Evolutionary conservation across 1,140 invertebrate genomes (phyloP).

Genomic region (Rhyacophila brunnea): DNA sequence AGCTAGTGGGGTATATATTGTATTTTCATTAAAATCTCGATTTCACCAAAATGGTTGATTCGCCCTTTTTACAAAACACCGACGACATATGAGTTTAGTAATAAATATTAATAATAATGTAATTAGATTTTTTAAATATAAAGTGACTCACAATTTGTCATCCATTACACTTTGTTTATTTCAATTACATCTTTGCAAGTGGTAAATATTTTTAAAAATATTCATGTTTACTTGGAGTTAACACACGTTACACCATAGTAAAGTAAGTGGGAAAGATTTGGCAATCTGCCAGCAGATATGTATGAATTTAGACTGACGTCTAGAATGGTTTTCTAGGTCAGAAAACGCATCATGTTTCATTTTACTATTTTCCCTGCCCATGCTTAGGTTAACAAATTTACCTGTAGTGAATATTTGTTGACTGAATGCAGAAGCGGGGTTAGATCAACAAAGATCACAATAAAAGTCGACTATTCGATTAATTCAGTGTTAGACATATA

Average conservation of each 20-base stretch:
- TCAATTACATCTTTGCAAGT: no score
- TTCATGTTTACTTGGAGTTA: no score
- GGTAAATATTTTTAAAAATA: no score
- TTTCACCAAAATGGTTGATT: no score
- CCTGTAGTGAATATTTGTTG: not conserved
- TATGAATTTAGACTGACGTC: conserved; percentile 14
- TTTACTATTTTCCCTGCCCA: conserved; percentile 9
- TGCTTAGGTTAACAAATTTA: not conserved
- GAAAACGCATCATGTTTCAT: conserved; percentile 30
- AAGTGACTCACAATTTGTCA: no score
- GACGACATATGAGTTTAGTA: no score
- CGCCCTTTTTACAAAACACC: no score
- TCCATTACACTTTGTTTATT: not conserved
- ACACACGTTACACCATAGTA: no score
- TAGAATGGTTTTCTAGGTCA: conserved; percentile 34
- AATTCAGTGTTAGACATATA: not conserved
- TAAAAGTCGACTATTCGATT: not conserved
- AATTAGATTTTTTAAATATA: no score
- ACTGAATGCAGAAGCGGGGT: conserved; percentile 3
- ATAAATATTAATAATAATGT: no score
- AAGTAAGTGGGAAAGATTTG: conserved; percentile 1
- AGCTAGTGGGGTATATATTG: no score
- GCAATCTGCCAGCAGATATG: conserved; percentile 16
- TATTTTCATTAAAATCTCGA: no score
- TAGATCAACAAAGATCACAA: not conserved